A percentile compares a stretch with the other conserved stretches of the same genome.
Evolutionary conservation across 2,113 vertebrate genomes (phyloP).

Genomic region (Anolis carolinensis): DNA sequence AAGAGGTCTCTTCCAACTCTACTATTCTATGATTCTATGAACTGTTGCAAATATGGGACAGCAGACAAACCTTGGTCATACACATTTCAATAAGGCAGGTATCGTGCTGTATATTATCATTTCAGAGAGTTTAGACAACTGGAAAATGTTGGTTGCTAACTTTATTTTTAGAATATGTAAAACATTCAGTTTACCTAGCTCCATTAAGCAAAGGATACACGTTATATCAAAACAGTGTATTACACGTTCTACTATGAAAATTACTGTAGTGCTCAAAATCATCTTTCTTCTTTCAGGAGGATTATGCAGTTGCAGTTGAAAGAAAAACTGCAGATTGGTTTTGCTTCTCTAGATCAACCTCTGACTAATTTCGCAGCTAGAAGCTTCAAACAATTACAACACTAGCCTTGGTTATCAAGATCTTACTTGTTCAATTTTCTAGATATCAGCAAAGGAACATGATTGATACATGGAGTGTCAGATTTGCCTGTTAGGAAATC

Average conservation of each 20-base stretch:
- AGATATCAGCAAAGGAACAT: conserved; percentile 29
- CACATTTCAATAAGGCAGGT: not conserved
- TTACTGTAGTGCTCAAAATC: not conserved
- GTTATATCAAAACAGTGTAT: not conserved
- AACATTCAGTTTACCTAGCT: not conserved
- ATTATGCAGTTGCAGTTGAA: not conserved
- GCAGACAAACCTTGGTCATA: not conserved
- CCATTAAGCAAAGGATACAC: not conserved
- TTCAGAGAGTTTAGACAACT: not conserved
- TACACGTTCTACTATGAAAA: not conserved
- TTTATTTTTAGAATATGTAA: not conserved
- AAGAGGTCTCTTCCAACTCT: no score
- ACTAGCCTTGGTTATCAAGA: conserved; percentile 21
- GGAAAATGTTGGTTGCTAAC: no score
- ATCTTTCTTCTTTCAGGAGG: not conserved
- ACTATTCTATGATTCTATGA: no score
- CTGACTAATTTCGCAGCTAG: conserved; percentile 48
- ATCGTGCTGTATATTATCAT: not conserved
- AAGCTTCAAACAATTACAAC: conserved; percentile 34
- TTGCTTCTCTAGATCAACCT: conserved; percentile 38
- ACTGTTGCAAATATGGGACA: not conserved
- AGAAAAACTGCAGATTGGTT: conserved; percentile 46
- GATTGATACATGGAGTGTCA: conserved; percentile 29
- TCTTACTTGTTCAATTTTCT: conserved; percentile 32
- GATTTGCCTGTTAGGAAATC: conserved; percentile 29